Evolutionary conservation across 2,113 vertebrate genomes (phyloP), one percentile per base, ranked within the genome.

Genomic region (Eulemur rufifrons): DNA sequence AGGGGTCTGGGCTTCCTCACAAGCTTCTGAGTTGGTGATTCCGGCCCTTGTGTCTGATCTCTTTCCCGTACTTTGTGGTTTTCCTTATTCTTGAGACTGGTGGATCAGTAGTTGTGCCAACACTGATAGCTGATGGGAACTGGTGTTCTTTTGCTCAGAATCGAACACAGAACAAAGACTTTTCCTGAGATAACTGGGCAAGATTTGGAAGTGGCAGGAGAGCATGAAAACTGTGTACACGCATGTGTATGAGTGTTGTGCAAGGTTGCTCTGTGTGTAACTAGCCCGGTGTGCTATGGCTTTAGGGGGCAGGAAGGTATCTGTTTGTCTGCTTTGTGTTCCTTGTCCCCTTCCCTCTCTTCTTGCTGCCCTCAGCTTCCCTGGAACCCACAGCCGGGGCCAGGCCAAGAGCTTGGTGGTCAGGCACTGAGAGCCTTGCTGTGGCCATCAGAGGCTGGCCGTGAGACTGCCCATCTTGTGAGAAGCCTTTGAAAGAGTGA

Each of bases 401-500:
- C 0, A 3, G 21, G 9, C n/a, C 0, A 1, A 59, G 64, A 13
- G 42, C 12, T n/a, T 3, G 8, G 12, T 81, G 52, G 6, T 88
- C 42, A 47, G 66, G 50, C 39, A 11, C 71, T 18, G 13, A 45
- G 34, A 85, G 27, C 45, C 45, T 85, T 8, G 17, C 47, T 12
- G 23, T 61, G 23, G 39, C 69, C 34, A 1, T 66, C 29, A 21
- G 82, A 83, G 34, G 56, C 56, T 29, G 50, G 6, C 0, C 0
- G 23, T 84, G 42, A 89, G 34, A n/a, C 52, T 85, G 39, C 59
- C 29, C 11, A 61, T 68, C 76, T 86, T 27, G 4, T 69, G 59
- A 47, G 34, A 95, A 93, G 25, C 42, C 74, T 95, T 90, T 86
- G 6, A 59, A 63, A 90, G 59, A 94, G 63, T 56, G 56, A 18